Evolutionary conservation across 2,797 vertebrate species (phyloP).

Genomic region (Varecia variegata): DNA sequence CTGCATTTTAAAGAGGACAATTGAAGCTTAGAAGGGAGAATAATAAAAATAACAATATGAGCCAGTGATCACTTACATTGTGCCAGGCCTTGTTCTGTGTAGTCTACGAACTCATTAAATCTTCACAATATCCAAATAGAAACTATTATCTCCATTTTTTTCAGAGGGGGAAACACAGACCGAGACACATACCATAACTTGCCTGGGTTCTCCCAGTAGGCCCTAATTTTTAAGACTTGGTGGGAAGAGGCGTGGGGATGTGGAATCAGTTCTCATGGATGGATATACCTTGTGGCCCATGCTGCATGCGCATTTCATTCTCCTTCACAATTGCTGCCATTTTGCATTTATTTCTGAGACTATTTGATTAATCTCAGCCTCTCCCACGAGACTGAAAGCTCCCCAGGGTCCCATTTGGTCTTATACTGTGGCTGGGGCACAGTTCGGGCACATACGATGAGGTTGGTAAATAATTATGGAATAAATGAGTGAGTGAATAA

Average conservation of each 20-base stretch:
- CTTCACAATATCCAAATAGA: background rate
- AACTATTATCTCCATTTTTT: background rate
- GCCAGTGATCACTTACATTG: background rate
- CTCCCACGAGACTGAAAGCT: background rate
- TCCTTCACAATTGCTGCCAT: background rate
- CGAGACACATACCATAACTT: background rate
- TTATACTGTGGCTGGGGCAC: background rate
- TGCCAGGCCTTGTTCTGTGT: background rate
- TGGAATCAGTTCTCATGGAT: background rate
- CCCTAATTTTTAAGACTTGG: background rate
- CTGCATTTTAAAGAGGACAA: background rate
- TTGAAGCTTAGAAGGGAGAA: background rate
- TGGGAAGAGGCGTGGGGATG: background rate
- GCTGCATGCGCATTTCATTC: accelerated
- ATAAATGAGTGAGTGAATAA: background rate
- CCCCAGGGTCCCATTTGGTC: background rate
- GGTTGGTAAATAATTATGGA: background rate
- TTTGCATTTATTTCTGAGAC: background rate
- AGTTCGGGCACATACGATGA: background rate
- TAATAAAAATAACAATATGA: no score
- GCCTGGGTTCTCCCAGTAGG: background rate
- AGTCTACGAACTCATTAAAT: background rate
- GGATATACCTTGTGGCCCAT: background rate
- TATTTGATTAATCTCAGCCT: background rate
- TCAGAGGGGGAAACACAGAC: background rate